Conservation (phyloP, 2,797 vertebrate genomes). For the Smutsia gigantea region DNA sequence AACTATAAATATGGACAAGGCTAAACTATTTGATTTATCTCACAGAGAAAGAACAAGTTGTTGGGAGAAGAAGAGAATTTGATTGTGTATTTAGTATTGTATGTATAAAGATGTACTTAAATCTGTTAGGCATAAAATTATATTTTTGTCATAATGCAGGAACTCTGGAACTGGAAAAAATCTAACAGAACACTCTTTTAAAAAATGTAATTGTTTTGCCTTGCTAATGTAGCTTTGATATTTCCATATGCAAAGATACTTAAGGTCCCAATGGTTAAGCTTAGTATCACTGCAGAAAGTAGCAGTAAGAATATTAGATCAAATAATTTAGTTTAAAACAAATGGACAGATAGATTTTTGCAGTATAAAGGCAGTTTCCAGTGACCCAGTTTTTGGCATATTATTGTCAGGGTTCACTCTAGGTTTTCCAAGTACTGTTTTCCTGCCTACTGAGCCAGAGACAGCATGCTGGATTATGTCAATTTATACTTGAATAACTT, state of each 20-base stretch:
- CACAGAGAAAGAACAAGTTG: background rate
- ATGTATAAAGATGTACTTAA: background rate
- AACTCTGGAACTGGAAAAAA: background rate
- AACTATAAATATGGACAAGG: background rate
- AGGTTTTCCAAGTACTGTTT: constrained; percentile 56
- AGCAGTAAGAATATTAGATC: constrained; percentile 33
- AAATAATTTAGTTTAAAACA: constrained; percentile 33
- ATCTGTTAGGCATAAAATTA: background rate
- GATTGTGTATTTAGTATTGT: background rate
- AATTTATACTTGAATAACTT: constrained; percentile 53
- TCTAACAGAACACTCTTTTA: background rate
- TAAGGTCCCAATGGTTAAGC: background rate
- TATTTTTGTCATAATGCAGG: background rate
- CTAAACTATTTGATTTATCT: background rate
- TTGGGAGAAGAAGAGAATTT: background rate
- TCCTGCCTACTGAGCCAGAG: constrained; percentile 56
- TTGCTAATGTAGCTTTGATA: background rate
- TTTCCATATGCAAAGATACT: background rate
- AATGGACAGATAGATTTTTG: constrained; percentile 27
- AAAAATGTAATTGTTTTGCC: background rate
- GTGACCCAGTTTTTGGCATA: constrained; percentile 63
- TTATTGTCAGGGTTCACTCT: constrained; percentile 54
- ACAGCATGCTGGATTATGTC: background rate
- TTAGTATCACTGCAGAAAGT: background rate
- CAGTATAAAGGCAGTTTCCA: constrained; percentile 43